Evolutionary conservation across 2,113 vertebrate species (phyloP).

Genomic region (Eublepharis macularius): DNA sequence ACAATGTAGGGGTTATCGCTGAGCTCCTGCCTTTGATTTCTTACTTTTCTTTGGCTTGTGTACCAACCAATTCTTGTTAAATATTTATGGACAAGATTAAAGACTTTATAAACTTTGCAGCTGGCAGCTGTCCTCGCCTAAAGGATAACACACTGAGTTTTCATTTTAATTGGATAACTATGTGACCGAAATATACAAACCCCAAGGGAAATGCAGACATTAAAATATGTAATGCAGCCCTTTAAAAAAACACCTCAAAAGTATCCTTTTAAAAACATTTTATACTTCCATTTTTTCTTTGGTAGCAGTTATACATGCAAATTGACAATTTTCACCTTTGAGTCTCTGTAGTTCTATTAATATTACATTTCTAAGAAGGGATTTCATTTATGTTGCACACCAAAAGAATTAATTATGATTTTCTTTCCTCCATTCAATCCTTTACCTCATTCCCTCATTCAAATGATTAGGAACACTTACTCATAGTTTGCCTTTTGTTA

Average conservation of each 20-base stretch:
- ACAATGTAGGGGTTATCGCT: conserved; percentile 66
- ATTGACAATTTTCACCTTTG: conserved; percentile 55
- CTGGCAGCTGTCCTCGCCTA: conserved; percentile 78
- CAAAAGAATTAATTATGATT: neutral
- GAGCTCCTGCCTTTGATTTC: conserved; percentile 74
- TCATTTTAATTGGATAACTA: conserved; percentile 82
- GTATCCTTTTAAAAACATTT: conserved; percentile 54
- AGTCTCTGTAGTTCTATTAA: neutral
- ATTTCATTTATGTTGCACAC: neutral
- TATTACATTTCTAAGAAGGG: conserved; percentile 30
- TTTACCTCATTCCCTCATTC: neutral
- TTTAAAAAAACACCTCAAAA: conserved; percentile 55
- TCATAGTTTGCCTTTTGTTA: neutral
- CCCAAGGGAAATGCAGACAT: conserved; percentile 68
- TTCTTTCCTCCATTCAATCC: neutral
- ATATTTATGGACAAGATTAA: conserved; percentile 84
- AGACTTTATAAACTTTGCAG: conserved; percentile 82
- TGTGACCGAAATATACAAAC: conserved; percentile 77
- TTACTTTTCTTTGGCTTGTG: conserved; percentile 75
- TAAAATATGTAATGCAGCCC: conserved; percentile 74
- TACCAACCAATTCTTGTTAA: conserved; percentile 81
- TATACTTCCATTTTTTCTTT: conserved; percentile 50
- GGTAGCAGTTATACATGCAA: conserved; percentile 54
- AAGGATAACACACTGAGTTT: conserved; percentile 76
- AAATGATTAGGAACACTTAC: neutral